Evolutionary conservation across 2,797 vertebrate genomes (phyloP).

Genomic region (Spondyliosoma cantharus): DNA sequence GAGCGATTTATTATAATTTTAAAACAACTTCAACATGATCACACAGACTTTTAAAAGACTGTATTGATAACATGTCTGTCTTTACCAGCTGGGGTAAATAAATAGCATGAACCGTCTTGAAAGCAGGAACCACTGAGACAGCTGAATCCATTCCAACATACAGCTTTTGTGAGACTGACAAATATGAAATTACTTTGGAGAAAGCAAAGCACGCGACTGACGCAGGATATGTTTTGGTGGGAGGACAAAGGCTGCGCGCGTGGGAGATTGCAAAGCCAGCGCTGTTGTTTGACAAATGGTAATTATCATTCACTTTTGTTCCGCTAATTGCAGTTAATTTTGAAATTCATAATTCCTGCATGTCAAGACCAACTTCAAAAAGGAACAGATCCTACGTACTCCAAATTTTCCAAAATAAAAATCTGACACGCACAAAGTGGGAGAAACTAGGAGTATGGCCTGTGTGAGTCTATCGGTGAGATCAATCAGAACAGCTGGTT

Average conservation of each 20-base stretch:
- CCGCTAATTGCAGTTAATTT: constrained; percentile 79
- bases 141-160: constrained; percentile 64
- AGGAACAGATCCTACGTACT: constrained; percentile 38
- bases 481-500: constrained; percentile 70
- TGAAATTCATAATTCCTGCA: constrained; percentile 68
- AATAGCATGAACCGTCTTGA: constrained; percentile 58
- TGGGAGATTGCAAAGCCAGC: constrained; percentile 72
- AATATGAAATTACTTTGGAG: constrained; percentile 77
- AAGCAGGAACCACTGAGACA: constrained; percentile 36
- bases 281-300: constrained; percentile 80
- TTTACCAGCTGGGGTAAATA: constrained; percentile 60
- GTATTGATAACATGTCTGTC: constrained; percentile 59
- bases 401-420: constrained; percentile 47
- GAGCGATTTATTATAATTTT: neutral
- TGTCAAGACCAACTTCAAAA: constrained; percentile 64
- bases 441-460: constrained; percentile 23
- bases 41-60: constrained; percentile 34
- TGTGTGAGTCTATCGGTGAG: constrained; percentile 30
- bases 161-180: constrained; percentile 74
- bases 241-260: constrained; percentile 73
- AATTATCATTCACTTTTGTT: constrained; percentile 79
- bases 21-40: constrained; percentile 30
- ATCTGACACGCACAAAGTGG: constrained; percentile 29
- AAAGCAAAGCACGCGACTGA: constrained; percentile 63
- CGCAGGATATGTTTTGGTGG: constrained; percentile 75